These are phyloP conservation scores for Marronus borbonicus DNA, from an alignment of 2,888 invertebrate species.

Conservation along the genomic window DNA sequence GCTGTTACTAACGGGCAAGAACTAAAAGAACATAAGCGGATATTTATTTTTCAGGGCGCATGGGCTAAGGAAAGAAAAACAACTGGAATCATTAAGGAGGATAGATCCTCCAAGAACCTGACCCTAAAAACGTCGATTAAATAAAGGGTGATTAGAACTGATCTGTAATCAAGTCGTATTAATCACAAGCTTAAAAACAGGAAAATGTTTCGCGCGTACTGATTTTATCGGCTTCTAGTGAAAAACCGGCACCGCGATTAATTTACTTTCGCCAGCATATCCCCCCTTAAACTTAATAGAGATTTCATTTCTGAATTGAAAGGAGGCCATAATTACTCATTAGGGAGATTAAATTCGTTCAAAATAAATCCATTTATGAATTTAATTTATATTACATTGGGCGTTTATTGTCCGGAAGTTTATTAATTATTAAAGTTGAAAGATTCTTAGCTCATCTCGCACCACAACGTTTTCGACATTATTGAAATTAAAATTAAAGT, in stretches of 20 bases:
- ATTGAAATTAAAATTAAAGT: conserved; percentile 2
- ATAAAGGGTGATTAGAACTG: conserved; percentile 44
- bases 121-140: conserved; percentile 41
- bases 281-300: conserved; percentile 21
- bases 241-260: conserved; percentile 45
- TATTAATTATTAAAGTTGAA: conserved; percentile 36
- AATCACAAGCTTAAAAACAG: conserved; percentile 45
- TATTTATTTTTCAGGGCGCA: conserved; percentile 22
- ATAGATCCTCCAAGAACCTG: conserved; percentile 16
- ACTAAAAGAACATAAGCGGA: conserved; percentile 11
- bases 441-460: conserved; percentile 19
- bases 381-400: conserved; percentile 42
- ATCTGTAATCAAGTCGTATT: conserved; percentile 46
- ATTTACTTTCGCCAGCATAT: conserved; percentile 32
- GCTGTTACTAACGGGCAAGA: neutral
- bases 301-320: conserved; percentile 43
- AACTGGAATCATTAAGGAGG: conserved; percentile 31
- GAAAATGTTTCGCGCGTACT: conserved; percentile 44
- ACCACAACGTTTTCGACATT: neutral
- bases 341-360: conserved; percentile 35
- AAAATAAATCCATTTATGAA: conserved; percentile 42
- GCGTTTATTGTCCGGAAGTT: conserved; percentile 41
- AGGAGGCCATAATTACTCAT: conserved; percentile 46
- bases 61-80: neutral
- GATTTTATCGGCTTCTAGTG: conserved; percentile 44